Base-by-base conservation (phyloP, 1,140 invertebrate genomes). In the Aplysia californica region DNA sequence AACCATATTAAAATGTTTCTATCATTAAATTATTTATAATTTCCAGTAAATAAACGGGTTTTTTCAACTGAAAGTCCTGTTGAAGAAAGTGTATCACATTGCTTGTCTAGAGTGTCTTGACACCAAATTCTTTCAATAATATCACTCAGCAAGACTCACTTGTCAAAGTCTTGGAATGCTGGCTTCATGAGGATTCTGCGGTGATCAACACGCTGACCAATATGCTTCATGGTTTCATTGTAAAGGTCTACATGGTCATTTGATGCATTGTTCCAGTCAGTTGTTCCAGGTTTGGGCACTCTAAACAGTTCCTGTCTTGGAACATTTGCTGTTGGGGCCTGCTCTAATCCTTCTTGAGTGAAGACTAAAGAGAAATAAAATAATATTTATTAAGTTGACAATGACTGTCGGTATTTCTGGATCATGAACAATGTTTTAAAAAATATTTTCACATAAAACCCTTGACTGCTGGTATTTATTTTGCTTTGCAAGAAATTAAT, bases 131-230 rank as follows among this genome's bases (percentile, higher is more conserved):
- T n/a, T n/a, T n/a, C n/a, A n/a, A n/a, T n/a, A n/a, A n/a, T n/a
- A n/a, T n/a, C n/a, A n/a, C n/a, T n/a, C n/a, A n/a, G n/a, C n/a
- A n/a, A n/a, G n/a, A 61, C 39, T 69, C 82, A 89, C 88, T 66
- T 86, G 74, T 90, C 88, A 84, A 89, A 90, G 59, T 89, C 88
- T 69, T 88, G 83, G 65, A 90, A 90, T 10, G 84, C 82, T 68
- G 89, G 89, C 78, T 87, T 86, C 39, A 84, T 77, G 5, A 88
- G 83, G 18, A 89, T 82, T 39, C 88, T 76, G 77, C 88, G 82
- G 68, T 89, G 84, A 50, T 85, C 80, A 4, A 84, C 82, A 26
- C 85, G 75, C 66, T 85, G 79, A 33, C 81, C 71, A 50, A 89
- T 73, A 33, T 85, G 70, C 15, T 85, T 76, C 85, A 90, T 88